A percentile compares a stretch with the other conserved stretches of the same genome.
These are phyloP conservation scores for Formica exsecta DNA, from an alignment of 1,140 invertebrate species.

Conservation along the genomic window DNA sequence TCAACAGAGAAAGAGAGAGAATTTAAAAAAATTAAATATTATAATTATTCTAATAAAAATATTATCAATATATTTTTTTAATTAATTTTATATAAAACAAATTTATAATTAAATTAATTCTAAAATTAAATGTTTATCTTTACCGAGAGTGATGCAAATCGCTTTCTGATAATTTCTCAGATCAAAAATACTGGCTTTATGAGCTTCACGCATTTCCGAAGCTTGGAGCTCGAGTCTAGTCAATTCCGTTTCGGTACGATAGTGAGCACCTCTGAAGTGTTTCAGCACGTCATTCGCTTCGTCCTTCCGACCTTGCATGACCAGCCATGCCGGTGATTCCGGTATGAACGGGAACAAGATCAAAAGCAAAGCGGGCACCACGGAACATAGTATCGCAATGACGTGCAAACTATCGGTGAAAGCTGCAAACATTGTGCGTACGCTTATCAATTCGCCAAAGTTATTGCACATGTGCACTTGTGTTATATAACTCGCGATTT, in stretches of 20 bases:
- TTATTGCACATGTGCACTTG: not conserved
- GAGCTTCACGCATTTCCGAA: conserved; percentile 81
- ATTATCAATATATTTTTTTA: not conserved
- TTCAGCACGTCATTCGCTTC: conserved; percentile 67
- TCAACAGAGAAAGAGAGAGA: not conserved
- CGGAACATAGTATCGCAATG: conserved; percentile 67
- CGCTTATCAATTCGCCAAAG: conserved; percentile 45
- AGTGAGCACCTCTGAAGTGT: conserved; percentile 60
- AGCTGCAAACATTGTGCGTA: conserved; percentile 55
- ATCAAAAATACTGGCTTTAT: conserved; percentile 83
- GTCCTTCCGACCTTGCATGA: conserved; percentile 84
- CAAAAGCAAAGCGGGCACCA: conserved; percentile 64
- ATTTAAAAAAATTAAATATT: not conserved
- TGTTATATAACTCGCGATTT: conserved; percentile 12
- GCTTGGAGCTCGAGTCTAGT: conserved; percentile 77
- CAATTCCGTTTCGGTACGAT: conserved; percentile 61
- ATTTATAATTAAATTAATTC: not conserved
- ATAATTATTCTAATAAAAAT: not conserved
- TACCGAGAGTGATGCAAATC: conserved; percentile 86
- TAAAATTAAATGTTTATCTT: not conserved
- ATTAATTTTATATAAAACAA: not conserved
- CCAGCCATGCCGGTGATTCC: conserved; percentile 76
- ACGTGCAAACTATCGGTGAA: conserved; percentile 58
- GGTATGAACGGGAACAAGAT: conserved; percentile 71
- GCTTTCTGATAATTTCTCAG: conserved; percentile 85